Percentiles rank a stretch among this genome's conserved stretches.
Conservation (phyloP, 2,888 invertebrate genomes). For the Nasonia oneida region DNA sequence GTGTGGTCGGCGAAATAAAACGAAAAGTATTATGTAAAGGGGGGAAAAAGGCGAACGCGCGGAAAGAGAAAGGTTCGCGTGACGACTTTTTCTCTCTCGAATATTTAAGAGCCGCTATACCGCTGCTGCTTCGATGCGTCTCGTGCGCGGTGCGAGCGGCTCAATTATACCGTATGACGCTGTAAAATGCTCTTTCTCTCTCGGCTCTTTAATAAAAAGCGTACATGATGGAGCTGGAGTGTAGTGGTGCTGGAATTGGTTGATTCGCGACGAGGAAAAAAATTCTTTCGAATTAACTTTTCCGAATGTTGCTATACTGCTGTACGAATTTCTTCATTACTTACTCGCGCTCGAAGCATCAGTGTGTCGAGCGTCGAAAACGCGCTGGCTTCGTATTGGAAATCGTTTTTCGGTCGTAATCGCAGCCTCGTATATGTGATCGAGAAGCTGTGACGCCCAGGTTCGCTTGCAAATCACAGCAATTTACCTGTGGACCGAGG, state of each 20-base stretch:
- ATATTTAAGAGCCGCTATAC: background rate
- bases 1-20: conserved; percentile 17
- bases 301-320: background rate
- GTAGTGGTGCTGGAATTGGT: background rate
- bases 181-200: background rate
- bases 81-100: background rate
- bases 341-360: no score
- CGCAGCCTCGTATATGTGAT: background rate
- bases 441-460: background rate
- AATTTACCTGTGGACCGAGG: conserved; percentile 30
- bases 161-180: conserved; percentile 10
- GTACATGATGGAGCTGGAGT: no score
- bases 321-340: no score
- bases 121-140: background rate
- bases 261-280: background rate
- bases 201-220: conserved; percentile 5
- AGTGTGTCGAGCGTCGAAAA: background rate
- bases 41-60: background rate
- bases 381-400: background rate
- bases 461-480: conserved; percentile 22
- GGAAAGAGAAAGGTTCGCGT: background rate
- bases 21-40: background rate
- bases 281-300: background rate
- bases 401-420: background rate
- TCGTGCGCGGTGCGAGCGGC: background rate